Conservation (phyloP, 1,140 invertebrate species). For the Asobara japonica region DNA sequence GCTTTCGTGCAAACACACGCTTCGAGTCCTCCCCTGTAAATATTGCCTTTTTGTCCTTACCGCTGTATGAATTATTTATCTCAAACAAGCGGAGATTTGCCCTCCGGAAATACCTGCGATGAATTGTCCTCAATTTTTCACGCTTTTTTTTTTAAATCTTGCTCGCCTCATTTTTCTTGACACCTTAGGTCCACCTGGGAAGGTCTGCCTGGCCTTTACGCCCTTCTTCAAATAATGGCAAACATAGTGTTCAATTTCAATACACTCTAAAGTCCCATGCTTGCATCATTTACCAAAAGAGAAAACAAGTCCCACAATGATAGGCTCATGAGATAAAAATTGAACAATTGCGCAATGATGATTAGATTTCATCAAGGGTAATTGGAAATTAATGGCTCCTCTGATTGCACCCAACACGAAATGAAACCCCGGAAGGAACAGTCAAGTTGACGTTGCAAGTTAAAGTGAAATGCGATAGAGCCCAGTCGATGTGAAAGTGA, state of each 20-base stretch:
- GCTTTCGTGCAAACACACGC: conserved; percentile 3
- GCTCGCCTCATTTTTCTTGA: background rate
- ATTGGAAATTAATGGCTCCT: conserved; percentile 15
- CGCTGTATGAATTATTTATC: conserved; percentile 55
- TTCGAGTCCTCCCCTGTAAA: background rate
- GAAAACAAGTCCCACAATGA: too few relatives aligned
- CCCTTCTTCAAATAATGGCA: too few relatives aligned
- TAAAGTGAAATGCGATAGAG: conserved; percentile 32
- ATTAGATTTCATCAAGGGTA: background rate
- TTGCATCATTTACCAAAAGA: too few relatives aligned
- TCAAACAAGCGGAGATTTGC: conserved; percentile 18
- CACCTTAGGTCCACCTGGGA: too few relatives aligned
- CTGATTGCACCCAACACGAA: conserved; percentile 2
- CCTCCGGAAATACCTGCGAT: conserved; percentile 35
- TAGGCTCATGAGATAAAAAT: background rate
- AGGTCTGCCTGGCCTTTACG: too few relatives aligned
- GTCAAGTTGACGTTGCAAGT: conserved; percentile 8
- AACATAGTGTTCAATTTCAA: too few relatives aligned
- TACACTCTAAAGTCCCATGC: too few relatives aligned
- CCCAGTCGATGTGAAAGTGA: conserved; percentile 52
- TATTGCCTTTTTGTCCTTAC: background rate
- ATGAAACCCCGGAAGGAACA: conserved; percentile 42
- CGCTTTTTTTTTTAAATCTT: conserved; percentile 30
- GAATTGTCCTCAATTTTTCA: conserved; percentile 49
- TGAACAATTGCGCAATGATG: background rate